Percentiles rank a stretch among this genome's conserved stretches.
Evolutionary conservation across 2,113 vertebrate genomes (phyloP).

Genomic region (Cairina moschata): DNA sequence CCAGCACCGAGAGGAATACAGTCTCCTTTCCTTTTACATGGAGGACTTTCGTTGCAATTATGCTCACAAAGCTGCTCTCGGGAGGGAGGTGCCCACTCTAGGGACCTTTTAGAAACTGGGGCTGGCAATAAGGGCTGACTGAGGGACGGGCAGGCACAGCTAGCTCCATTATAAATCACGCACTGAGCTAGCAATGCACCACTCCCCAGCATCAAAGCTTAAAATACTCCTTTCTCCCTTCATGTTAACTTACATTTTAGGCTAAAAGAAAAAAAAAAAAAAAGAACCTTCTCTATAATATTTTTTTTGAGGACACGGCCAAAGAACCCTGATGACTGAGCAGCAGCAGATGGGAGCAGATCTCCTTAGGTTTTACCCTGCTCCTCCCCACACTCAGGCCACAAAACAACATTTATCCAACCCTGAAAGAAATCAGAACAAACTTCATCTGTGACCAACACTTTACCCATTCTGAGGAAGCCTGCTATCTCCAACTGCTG

Average conservation of each 20-base stretch:
- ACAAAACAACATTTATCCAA: neutral
- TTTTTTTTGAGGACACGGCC: neutral
- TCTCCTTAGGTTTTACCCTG: neutral
- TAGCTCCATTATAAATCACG: accelerated
- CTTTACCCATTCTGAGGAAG: neutral
- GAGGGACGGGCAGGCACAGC: neutral
- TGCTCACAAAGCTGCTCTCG: neutral
- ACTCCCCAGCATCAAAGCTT: neutral
- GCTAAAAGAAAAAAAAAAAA: neutral
- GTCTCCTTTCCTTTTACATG: accelerated
- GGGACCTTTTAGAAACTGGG: neutral
- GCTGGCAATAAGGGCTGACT: neutral
- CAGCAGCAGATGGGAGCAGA: neutral
- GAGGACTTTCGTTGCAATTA: neutral
- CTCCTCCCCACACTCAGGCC: neutral
- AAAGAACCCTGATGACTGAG: neutral
- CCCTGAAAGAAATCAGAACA: neutral
- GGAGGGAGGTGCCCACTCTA: neutral
- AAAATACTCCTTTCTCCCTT: accelerated
- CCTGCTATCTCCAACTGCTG: neutral
- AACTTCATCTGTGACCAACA: neutral
- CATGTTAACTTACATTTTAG: too few species aligned
- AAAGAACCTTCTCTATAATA: neutral
- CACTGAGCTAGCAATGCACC: accelerated
- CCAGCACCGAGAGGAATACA: accelerated